Evolutionary conservation across 2,888 invertebrate species (phyloP).

Genomic region (Tinea trinotella): DNA sequence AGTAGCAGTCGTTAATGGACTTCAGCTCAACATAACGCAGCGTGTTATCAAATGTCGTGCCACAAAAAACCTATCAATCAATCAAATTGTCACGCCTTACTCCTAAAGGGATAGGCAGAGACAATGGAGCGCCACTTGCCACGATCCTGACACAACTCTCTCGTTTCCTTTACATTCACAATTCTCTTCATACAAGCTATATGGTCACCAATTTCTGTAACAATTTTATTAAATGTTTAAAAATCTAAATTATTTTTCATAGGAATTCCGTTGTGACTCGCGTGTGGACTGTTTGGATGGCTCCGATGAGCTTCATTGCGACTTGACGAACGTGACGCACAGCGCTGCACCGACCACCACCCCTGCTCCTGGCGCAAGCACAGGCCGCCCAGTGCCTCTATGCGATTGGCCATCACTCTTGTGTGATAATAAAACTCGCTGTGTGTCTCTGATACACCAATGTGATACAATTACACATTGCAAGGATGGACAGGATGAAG

Average conservation of each 20-base stretch:
- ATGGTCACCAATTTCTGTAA: slow-evolving; percentile 6
- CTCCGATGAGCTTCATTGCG: slow-evolving; percentile 80
- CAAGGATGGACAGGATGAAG: slow-evolving; percentile 84
- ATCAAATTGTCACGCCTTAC: no score
- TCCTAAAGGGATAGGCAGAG: no score
- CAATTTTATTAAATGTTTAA: slow-evolving; percentile 10
- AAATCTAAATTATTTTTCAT: slow-evolving; percentile 21
- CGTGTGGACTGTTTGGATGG: slow-evolving; percentile 81
- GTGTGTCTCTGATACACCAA: slow-evolving; percentile 78
- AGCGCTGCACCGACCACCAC: slow-evolving; percentile 23
- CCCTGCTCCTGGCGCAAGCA: slow-evolving; percentile 23
- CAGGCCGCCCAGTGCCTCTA: slow-evolving; percentile 26
- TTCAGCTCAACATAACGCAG: not conserved
- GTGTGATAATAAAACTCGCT: slow-evolving; percentile 80
- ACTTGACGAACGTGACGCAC: slow-evolving; percentile 22
- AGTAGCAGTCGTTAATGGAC: no score
- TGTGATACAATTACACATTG: slow-evolving; percentile 83
- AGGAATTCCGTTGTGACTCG: slow-evolving; percentile 77
- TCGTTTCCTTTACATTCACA: no score
- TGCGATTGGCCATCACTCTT: slow-evolving; percentile 74
- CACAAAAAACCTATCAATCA: no score
- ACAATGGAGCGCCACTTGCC: no score
- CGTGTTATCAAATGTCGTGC: no score
- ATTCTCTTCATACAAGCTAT: no score
- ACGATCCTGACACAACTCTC: no score